Percentiles rank a stretch among this genome's conserved stretches.
These are phyloP conservation scores for Oryzias curvinotus DNA, from an alignment of 2,113 vertebrate genomes.

Conservation along the genomic window DNA sequence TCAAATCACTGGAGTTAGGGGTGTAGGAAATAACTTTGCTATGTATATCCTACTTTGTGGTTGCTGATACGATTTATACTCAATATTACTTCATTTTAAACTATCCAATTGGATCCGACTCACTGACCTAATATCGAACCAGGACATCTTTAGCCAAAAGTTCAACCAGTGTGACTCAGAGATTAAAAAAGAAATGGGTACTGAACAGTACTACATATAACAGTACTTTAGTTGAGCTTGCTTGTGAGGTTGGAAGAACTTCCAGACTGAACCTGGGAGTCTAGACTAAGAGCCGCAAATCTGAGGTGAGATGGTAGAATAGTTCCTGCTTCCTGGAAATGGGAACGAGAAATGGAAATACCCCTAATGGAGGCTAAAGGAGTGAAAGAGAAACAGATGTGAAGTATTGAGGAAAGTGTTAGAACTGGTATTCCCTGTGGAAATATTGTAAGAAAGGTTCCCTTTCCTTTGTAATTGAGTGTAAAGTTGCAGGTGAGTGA, in stretches of 20 bases:
- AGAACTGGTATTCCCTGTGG: conserved; percentile 18
- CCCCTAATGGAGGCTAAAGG: conserved; percentile 17
- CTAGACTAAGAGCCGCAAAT: conserved; percentile 21
- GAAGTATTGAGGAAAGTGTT: conserved; percentile 28
- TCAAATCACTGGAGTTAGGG: too few relatives aligned
- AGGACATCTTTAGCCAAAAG: too few relatives aligned
- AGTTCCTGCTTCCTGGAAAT: conserved; percentile 21
- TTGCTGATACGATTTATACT: too few relatives aligned
- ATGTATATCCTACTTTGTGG: too few relatives aligned
- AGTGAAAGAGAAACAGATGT: conserved; percentile 26
- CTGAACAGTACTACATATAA: too few relatives aligned
- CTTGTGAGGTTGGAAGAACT: conserved; percentile 19
- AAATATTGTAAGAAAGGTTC: conserved; percentile 36
- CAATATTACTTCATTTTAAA: too few relatives aligned
- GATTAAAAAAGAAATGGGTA: too few relatives aligned
- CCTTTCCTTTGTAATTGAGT: conserved; percentile 39
- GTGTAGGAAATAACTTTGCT: too few relatives aligned
- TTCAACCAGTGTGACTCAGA: too few relatives aligned
- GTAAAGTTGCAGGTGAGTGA: conserved; percentile 62
- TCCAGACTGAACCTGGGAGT: conserved; percentile 16
- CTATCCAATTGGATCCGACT: too few relatives aligned
- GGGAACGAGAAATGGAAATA: conserved; percentile 15
- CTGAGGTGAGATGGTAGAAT: neutral
- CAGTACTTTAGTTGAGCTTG: conserved; percentile 4
- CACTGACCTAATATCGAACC: too few relatives aligned